Evolutionary conservation across 2,888 invertebrate species (phyloP), one percentile per base, ranked within the genome.

Genomic region (Orthosia gracilis): DNA sequence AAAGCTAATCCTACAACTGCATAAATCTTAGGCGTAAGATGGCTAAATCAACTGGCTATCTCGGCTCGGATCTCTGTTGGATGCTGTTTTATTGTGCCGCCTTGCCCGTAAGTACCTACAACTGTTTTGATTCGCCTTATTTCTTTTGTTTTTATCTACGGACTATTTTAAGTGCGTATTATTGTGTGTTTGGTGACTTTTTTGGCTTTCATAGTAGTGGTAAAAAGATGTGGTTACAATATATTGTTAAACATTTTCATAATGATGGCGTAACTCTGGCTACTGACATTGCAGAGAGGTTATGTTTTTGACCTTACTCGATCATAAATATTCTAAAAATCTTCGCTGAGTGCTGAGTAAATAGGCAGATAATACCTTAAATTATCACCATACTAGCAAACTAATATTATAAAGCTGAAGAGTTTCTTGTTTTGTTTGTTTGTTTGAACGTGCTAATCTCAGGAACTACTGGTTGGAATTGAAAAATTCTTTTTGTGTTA

Each of bases 41-140:
- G 93, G 82, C 94, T 96, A 95, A 96, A 96, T 96, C 95, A 95
- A 91, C 90, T 77, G 85, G 87, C 88, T 95, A 96, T 96, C 95
- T 91, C 88, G 87, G 87, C 88, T 88, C 91, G 91, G 90, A 95
- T 95, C 95, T 91, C 84, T 90, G 91, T 92, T 91, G 88, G 91
- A 87, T 89, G 89, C 79, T 87, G 86, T 83, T 91, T 91, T 91
- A 90, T 91, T 83, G 78, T 67, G 47, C 80, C 73, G 72, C 55
- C 76, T 66, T 80, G 59, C 21, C 64, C 67, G 80, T 86, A n/a
- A n/a, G n/a, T n/a, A 89, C 86, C 79, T 69, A 83, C 81, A 87
- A 89, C 86, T 89, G 89, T 87, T 88, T 87, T 85, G 85, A 80
- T 85, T 84, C 82, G 76, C 71, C 71, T 73, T 81, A 66, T 73